Percentiles rank a stretch among this genome's conserved stretches.
Evolutionary conservation across 2,797 vertebrate genomes (phyloP).

Genomic region (Apogon talboti): DNA sequence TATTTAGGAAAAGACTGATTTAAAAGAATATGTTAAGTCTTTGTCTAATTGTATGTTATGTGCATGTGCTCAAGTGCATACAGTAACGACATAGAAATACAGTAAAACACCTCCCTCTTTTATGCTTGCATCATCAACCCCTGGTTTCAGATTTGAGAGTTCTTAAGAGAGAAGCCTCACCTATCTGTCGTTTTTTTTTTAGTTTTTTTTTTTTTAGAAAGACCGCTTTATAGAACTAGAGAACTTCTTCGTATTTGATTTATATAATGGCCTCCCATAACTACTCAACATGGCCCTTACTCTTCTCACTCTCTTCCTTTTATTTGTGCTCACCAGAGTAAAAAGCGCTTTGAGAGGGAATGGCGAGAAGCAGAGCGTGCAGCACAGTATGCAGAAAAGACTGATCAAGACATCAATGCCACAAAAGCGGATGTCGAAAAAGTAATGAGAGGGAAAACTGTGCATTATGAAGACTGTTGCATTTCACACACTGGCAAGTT

Average conservation of each 20-base stretch:
- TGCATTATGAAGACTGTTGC: background rate
- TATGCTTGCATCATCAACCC: conserved; percentile 11
- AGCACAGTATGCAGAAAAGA: conserved; percentile 86
- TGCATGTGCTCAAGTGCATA: conserved; percentile 31
- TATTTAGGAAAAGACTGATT: conserved; percentile 5
- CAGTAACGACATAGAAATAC: too few relatives aligned
- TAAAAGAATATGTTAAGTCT: background rate
- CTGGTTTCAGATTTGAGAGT: too few relatives aligned
- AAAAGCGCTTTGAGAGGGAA: conserved; percentile 91
- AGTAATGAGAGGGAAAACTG: conserved; percentile 62
- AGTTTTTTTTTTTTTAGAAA: conserved; percentile 23
- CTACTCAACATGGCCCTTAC: conserved; percentile 15
- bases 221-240: conserved; percentile 26
- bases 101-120: too few relatives aligned
- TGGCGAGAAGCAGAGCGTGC: conserved; percentile 91
- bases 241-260: conserved; percentile 38
- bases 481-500: conserved; percentile 1
- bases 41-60: background rate
- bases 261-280: conserved; percentile 5
- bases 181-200: background rate
- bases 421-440: conserved; percentile 94
- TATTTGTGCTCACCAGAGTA: conserved; percentile 80
- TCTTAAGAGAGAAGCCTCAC: background rate
- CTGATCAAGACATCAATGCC: conserved; percentile 91
- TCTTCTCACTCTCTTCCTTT: conserved; percentile 12